Base-by-base conservation (phyloP, 2,888 invertebrate genomes). In the Cactoblastis cactorum region DNA sequence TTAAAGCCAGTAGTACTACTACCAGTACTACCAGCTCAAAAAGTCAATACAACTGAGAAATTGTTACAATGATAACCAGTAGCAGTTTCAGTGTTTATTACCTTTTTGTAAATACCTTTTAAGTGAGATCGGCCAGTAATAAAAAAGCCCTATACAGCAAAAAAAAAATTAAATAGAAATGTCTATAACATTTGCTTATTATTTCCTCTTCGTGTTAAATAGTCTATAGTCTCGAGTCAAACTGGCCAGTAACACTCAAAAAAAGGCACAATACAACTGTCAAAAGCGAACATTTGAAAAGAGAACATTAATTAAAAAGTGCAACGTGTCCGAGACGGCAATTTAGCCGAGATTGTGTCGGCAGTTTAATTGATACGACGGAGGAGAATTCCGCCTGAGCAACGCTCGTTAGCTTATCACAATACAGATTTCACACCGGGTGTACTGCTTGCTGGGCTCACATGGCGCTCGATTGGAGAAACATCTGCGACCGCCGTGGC, bases 391-490 rank as follows among this genome's bases (percentile, higher is more conserved):
- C 74, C 82, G 65, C 71, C 71, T 72, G 71, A 72, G 74, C 71
- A 74, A 78, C 80, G 77, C 80, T 83, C 85, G 82, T 83, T 86
- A 80, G 77, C 80, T 85, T 88, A 88, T 88, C 87, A 81, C 71
- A 67, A 71, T 73, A 76, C 75, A 73, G 82, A 82, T 83, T 83
- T 84, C 83, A 81, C 81, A 82, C 82, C 75, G 70, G 51, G 54
- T 59, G 11, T 28, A 11, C 57, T 63, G 63, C 55, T 55, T 32
- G 52, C 24, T 3, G 1, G 57, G 71, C 18, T 69, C 67, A 78
- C 65, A 79, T 78, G 71, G 43, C 14, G 59, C 22, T 19, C 41
- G 45, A 52, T 58, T 54, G 54, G 18, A 52, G 50, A 49, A 45
- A 50, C 28, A 2, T 14, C 8, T 28, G 9, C 28, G 8, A 6